Evolutionary conservation across 2,113 vertebrate genomes (phyloP).

Genomic region (Sylvietta virens): DNA sequence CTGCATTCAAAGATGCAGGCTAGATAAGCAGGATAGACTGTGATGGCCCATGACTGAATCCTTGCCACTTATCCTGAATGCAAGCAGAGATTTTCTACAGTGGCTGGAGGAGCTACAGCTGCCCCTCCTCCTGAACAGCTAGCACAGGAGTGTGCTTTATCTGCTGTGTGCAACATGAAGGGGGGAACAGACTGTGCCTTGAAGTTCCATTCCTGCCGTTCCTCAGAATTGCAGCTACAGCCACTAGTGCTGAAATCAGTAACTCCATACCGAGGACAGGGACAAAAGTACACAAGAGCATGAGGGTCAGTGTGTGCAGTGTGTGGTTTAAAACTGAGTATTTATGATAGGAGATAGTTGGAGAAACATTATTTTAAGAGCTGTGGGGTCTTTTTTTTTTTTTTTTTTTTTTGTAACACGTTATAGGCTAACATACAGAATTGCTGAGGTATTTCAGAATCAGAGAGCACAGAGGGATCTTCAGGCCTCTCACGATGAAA

Average conservation of each 20-base stretch:
- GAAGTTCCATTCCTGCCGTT: background rate
- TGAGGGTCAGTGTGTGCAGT: background rate
- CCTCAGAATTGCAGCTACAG: background rate
- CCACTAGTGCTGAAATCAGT: background rate
- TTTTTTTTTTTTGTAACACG: background rate
- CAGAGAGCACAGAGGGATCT: background rate
- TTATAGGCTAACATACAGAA: background rate
- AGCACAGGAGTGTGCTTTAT: background rate
- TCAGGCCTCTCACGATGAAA: background rate
- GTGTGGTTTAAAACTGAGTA: background rate
- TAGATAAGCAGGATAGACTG: background rate
- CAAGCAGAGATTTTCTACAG: background rate
- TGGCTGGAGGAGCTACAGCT: background rate
- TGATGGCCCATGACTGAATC: background rate
- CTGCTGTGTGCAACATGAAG: background rate
- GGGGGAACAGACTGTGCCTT: background rate
- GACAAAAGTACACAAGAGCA: background rate
- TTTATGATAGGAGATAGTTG: background rate
- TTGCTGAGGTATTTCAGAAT: background rate
- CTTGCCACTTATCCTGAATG: background rate
- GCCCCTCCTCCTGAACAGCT: background rate
- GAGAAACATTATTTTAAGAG: background rate
- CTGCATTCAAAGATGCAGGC: background rate
- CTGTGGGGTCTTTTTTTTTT: fast-evolving
- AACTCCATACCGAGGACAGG: background rate